phyloP scores from a whole-genome alignment of 2,113 vertebrate species.

The Megaleporinus macrocephalus region DNA sequence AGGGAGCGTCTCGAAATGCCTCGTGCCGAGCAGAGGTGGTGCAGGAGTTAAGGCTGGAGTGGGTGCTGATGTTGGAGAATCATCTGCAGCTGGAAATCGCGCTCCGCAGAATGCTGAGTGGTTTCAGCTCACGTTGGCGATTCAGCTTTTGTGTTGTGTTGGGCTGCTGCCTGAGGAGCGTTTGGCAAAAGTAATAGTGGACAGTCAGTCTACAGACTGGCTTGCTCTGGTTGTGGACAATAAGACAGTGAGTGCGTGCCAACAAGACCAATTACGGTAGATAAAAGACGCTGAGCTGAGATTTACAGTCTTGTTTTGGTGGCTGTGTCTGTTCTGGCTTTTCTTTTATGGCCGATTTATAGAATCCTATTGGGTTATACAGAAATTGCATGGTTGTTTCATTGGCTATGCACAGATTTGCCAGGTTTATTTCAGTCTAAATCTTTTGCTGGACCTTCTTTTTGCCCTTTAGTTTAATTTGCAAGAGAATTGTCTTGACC shows the following conservation, averaged over 20 bases:
- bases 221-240: not conserved
- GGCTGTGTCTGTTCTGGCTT: not conserved
- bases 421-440: not conserved
- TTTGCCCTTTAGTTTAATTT: not conserved
- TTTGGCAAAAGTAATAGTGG: conserved; percentile 17
- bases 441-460: not conserved
- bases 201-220: conserved; percentile 2
- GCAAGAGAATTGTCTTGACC: not conserved
- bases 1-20: conserved; percentile 61
- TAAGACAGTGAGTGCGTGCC: not conserved
- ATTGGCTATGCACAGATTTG: not conserved
- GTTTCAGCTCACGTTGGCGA: not conserved
- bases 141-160: not conserved
- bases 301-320: not conserved
- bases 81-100: not conserved
- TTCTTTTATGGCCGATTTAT: not conserved
- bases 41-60: not conserved
- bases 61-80: not conserved
- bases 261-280: not conserved
- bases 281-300: not conserved
- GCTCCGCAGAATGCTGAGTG: not conserved
- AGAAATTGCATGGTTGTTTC: not conserved
- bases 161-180: conserved; percentile 15
- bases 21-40: conserved; percentile 9
- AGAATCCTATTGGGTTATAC: not conserved